phyloP scores from a whole-genome alignment of 2,797 vertebrate genomes.

The Galago senegalensis region DNA sequence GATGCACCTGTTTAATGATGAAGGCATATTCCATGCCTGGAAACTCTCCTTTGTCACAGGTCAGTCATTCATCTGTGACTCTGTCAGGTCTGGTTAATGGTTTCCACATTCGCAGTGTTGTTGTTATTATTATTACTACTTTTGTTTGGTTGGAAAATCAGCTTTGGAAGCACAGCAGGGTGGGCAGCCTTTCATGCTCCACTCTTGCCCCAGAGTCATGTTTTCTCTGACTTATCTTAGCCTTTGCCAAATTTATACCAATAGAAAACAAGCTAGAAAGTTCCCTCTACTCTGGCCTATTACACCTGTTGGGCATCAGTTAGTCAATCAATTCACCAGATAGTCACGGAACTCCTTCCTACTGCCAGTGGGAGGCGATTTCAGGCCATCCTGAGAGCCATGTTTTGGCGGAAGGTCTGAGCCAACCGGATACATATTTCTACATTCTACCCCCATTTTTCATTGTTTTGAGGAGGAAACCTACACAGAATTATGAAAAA shows the following conservation, averaged over 20 bases:
- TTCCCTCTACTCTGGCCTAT: background rate
- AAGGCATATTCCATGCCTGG: background rate
- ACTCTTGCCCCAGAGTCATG: background rate
- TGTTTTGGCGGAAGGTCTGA: background rate
- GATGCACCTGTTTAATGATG: background rate
- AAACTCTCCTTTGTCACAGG: background rate
- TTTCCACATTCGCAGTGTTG: background rate
- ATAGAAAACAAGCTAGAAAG: background rate
- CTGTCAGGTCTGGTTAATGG: background rate
- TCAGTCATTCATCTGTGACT: background rate
- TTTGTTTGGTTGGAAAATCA: constrained; percentile 22
- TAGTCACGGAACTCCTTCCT: background rate
- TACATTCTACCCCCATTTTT: background rate
- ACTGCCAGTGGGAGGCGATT: background rate
- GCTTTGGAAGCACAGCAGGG: background rate
- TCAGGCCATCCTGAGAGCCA: background rate
- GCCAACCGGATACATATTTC: background rate
- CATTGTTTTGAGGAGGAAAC: constrained; percentile 6
- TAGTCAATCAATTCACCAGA: background rate
- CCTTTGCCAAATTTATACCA: background rate
- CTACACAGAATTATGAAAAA: background rate
- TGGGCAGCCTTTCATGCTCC: background rate
- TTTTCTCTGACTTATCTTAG: background rate
- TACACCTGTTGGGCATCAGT: background rate
- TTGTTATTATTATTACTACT: background rate